Conservation (phyloP, 2,888 invertebrate species). For the Rhingia rostrata region DNA sequence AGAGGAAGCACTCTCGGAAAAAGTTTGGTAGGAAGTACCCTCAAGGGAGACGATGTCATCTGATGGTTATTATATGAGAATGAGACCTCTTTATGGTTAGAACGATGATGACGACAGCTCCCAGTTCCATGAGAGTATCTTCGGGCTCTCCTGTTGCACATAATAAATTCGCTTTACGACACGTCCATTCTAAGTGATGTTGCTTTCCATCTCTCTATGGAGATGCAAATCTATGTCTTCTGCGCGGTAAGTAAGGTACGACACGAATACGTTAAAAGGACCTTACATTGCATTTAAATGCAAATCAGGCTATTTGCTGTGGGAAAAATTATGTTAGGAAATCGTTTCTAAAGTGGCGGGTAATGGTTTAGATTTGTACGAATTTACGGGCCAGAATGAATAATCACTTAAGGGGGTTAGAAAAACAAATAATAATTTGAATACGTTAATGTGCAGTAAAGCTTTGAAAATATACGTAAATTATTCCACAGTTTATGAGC, state of each 20-base stretch:
- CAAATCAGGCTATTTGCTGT: constrained; percentile 55
- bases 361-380: constrained; percentile 32
- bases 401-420: background rate
- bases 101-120: constrained; percentile 3
- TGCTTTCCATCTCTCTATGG: no score
- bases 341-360: constrained; percentile 53
- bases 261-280: no score
- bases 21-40: constrained; percentile 20
- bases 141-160: no score
- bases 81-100: background rate
- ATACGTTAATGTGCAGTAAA: no score
- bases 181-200: no score
- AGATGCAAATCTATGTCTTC: no score
- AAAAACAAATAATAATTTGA: constrained; percentile 2
- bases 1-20: constrained; percentile 16
- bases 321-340: constrained; percentile 27
- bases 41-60: background rate
- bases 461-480: no score
- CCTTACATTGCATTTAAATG: constrained; percentile 59
- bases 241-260: no score
- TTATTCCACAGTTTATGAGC: no score
- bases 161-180: no score
- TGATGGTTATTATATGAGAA: constrained; percentile 18
- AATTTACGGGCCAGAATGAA: constrained; percentile 4
- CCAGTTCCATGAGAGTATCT: no score